Base-by-base conservation (phyloP, 2,888 invertebrate species). In the Pammene aurita region DNA sequence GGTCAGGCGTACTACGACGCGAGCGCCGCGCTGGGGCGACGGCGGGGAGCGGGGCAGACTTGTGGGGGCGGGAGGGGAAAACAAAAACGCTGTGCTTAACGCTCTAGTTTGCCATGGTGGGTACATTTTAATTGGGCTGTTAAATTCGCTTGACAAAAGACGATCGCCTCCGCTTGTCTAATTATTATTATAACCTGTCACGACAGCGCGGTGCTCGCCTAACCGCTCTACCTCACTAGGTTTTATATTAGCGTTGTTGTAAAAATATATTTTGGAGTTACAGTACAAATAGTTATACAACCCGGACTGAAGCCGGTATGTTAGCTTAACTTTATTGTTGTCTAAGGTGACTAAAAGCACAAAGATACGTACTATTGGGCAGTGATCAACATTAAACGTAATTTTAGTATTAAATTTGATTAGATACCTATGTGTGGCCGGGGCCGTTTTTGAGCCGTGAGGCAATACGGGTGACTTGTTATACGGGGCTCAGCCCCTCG, bases 371-470 rank as follows among this genome's bases (percentile, higher is more conserved):
- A 92, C 91, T 88, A 89, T 88, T 90, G 91, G 92, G 92, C 92
- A 92, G 92, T 92, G 92, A 92, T 92, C 92, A 92, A 92, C 92
- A 92, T 92, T 90, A 86, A 90, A 86, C 87, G 90, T 91, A 91
- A 92, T 85, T 84, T 88, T 90, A 92, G 91, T 85, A 86, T 87
- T 89, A 91, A 89, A 88, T 88, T 89, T 87, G 88, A 88, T 89
- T 90, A 90, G 89, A 85, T 87, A 46, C 46, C 13, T 38, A 85
- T 78, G 87, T 86, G 82, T 78, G 74, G 83, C 88, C 87, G 84
- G 87, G 89, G 83, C 78, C 86, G 81, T 86, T 84, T 89, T 88
- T 86, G 84, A 82, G 81, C 87, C 86, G 86, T 87, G 80, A 80
- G 80, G 83, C 80, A 86, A 73, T 91, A 91, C 92, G 91, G 92